phyloP scores from a whole-genome alignment of 2,113 vertebrate genomes.

The Bos indicus region DNA sequence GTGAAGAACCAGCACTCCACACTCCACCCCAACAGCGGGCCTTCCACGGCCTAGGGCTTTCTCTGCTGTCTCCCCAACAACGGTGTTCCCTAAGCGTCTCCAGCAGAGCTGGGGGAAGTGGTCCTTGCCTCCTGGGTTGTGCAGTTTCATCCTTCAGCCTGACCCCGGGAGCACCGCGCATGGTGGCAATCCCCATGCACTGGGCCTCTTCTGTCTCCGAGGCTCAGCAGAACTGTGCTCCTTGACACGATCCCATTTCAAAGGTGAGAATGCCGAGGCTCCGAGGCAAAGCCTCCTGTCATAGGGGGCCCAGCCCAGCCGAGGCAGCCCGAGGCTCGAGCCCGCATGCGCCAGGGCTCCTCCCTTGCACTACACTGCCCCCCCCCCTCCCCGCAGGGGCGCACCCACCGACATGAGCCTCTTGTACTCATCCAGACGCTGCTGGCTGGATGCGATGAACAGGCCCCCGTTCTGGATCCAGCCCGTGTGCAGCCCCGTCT shows the following conservation, averaged over 20 bases:
- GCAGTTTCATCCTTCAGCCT: accelerated
- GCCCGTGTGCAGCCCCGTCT: constrained; percentile 94
- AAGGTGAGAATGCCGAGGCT: not conserved
- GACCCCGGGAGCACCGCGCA: accelerated
- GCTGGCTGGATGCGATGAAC: constrained; percentile 96
- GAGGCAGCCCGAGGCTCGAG: accelerated
- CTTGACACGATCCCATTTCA: not conserved
- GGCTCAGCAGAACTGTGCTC: not conserved
- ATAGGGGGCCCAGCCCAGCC: too few relatives aligned
- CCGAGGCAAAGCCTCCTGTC: too few relatives aligned
- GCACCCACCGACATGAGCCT: constrained; percentile 95
- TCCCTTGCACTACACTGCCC: accelerated
- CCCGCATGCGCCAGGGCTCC: too few relatives aligned
- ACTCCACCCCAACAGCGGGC: not conserved
- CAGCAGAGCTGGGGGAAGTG: not conserved
- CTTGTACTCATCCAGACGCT: constrained; percentile 96
- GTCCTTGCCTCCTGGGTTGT: not conserved
- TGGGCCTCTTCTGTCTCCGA: not conserved
- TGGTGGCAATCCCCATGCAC: accelerated
- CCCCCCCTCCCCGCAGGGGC: accelerated
- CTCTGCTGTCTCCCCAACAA: accelerated
- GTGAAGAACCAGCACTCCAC: not conserved
- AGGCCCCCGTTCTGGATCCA: constrained; percentile 98
- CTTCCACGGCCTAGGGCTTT: accelerated
- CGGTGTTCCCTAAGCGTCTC: not conserved